phyloP scores from a whole-genome alignment of 1,140 invertebrate species.

The Cephus cinctus region DNA sequence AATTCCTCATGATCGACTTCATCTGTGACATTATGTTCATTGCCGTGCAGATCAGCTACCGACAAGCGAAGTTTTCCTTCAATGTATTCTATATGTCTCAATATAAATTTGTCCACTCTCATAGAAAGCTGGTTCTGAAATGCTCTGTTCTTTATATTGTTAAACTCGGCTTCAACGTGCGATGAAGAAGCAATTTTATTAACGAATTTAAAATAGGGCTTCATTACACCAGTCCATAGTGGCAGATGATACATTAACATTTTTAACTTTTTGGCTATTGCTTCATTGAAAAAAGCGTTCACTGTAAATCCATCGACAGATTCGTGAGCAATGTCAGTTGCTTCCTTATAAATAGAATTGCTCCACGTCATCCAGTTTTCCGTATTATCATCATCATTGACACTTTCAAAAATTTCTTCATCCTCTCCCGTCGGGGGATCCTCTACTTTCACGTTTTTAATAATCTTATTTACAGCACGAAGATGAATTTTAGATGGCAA shows the following conservation, averaged over 20 bases:
- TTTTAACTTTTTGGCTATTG: constrained; percentile 9
- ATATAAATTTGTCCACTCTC: constrained; percentile 12
- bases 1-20: no score
- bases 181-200: not conserved
- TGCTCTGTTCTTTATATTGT: constrained; percentile 11
- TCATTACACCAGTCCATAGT: constrained; percentile 15
- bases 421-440: constrained; percentile 2
- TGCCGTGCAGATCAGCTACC: no score
- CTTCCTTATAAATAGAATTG: constrained; percentile 1
- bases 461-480: not conserved
- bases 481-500: constrained; percentile 11
- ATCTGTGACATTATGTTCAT: no score
- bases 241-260: constrained; percentile 9
- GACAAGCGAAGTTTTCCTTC: constrained; percentile 4
- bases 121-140: constrained; percentile 10
- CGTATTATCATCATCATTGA: not conserved
- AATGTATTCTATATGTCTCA: constrained; percentile 3
- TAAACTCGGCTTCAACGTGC: constrained; percentile 1
- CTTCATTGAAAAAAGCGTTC: constrained; percentile 14
- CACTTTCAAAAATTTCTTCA: constrained; percentile 1
- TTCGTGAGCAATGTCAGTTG: constrained; percentile 1
- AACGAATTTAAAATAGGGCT: constrained; percentile 4
- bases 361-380: constrained; percentile 8
- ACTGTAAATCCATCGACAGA: constrained; percentile 1
- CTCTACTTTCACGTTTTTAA: constrained; percentile 6